Evolutionary conservation across 2,113 vertebrate genomes (phyloP), one percentile per base, ranked within the genome.

Genomic region (Thomomys bottae): DNA sequence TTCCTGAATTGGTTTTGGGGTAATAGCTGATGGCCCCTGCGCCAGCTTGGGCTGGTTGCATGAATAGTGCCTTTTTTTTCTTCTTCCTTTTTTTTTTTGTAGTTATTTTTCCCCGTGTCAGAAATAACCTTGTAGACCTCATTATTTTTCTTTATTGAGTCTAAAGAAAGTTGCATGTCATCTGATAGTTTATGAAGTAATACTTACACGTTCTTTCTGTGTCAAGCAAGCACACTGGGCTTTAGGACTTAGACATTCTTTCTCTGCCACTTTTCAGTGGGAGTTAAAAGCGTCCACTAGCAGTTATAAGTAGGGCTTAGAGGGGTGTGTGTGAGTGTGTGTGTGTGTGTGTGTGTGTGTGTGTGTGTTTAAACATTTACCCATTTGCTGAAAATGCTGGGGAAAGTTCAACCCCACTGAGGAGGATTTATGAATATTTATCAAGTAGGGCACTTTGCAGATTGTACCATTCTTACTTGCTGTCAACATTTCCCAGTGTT

Each of bases 401-500:
- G 92, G 88, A 96, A 95, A 89, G 70, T 23, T 90, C 68, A 71
- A 68, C 6, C 20, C 18, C 68, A 86, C 94, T 96, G 87, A 89
- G 75, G 88, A 95, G 83, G 64, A 81, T 84, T 96, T 94, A 71
- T 95, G 93, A 85, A 80, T 96, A 85, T 92, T 91, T 95, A 84
- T 81, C 88, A 91, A 28, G 21, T 7, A 54, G 66, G 76, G 36
- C 83, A 77, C 87, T 97, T 96, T 90, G 97, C 95, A 96, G 82
- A 73, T 84, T 96, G 92, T 82, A 88, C 89, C 88, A 93, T 95
- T 94, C 68, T 91, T 91, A 77, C 63, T 92, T 89, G 84, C 93
- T 75, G 88, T 95, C 97, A 93, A 84, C 87, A 61, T 97, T 97
- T 75, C 75, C 57, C 7, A 2, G 95, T 94, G 92, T 86, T 91